These are phyloP conservation scores for Augochlora pura DNA, from an alignment of 1,140 invertebrate genomes.

Conservation along the genomic window DNA sequence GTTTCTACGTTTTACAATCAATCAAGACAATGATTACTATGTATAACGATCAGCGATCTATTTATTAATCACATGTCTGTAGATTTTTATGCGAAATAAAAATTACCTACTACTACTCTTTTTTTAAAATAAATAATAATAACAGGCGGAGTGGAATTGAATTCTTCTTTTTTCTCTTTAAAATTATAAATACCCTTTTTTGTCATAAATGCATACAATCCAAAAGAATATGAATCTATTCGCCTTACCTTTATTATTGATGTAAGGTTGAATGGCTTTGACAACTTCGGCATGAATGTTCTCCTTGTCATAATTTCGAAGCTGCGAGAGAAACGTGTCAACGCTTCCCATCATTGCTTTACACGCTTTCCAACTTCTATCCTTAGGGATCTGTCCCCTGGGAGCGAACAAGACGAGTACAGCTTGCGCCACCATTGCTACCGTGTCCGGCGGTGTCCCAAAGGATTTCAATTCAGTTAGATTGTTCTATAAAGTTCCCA, in stretches of 20 bases:
- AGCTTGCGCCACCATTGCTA: slow-evolving; percentile 92
- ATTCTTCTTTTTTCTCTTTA: too few species aligned
- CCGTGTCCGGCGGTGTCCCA: slow-evolving; percentile 89
- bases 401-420: slow-evolving; percentile 92
- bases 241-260: slow-evolving; percentile 72
- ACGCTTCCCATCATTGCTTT: slow-evolving; percentile 92
- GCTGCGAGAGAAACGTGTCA: slow-evolving; percentile 91
- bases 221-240: too few species aligned
- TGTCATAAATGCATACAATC: too few species aligned
- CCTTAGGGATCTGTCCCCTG: slow-evolving; percentile 94
- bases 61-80: too few species aligned
- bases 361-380: slow-evolving; percentile 95
- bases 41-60: too few species aligned
- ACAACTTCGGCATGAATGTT: slow-evolving; percentile 94
- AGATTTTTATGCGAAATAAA: too few species aligned
- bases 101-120: too few species aligned
- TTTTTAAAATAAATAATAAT: too few species aligned
- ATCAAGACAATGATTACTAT: too few species aligned
- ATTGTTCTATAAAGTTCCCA: slow-evolving; percentile 82
- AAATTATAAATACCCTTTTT: too few species aligned
- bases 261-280: slow-evolving; percentile 84
- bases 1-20: too few species aligned
- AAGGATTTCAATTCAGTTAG: slow-evolving; percentile 97
- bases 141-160: too few species aligned
- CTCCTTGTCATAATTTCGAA: slow-evolving; percentile 96